phyloP scores from a whole-genome alignment of 2,113 vertebrate genomes.

The Erythrocercus mccallii region DNA sequence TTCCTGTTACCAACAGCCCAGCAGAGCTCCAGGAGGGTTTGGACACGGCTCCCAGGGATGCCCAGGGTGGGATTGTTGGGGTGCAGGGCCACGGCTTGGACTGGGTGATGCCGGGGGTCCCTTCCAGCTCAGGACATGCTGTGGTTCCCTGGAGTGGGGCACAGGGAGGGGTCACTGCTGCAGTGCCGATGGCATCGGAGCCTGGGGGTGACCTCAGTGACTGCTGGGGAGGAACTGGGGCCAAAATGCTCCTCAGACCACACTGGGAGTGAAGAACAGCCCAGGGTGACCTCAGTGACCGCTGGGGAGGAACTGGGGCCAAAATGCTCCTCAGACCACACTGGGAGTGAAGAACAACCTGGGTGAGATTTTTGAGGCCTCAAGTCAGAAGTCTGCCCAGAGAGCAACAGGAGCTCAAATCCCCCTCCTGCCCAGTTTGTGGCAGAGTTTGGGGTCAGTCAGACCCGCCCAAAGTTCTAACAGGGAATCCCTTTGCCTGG shows the following conservation, averaged over 20 bases:
- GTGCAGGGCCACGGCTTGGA: neutral
- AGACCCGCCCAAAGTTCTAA: accelerated
- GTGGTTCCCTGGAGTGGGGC: neutral
- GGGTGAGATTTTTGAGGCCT: neutral
- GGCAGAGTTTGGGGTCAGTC: neutral
- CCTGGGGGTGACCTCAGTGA: neutral
- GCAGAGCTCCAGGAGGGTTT: neutral
- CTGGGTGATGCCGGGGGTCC: no score
- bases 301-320: accelerated
- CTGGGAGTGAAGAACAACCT: neutral
- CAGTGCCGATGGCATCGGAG: neutral
- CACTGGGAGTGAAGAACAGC: neutral
- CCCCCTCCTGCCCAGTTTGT: accelerated
- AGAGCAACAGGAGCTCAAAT: neutral
- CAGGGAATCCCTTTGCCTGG: neutral
- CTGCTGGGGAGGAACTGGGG: neutral
- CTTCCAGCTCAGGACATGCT: neutral
- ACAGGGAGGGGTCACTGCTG: neutral
- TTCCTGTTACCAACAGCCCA: neutral
- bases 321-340: neutral
- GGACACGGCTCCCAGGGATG: accelerated
- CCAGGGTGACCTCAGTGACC: neutral
- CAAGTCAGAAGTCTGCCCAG: neutral
- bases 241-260: neutral
- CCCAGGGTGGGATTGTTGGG: neutral